phyloP scores from a whole-genome alignment of 2,113 vertebrate species.

The Triplophysa dalaica region DNA sequence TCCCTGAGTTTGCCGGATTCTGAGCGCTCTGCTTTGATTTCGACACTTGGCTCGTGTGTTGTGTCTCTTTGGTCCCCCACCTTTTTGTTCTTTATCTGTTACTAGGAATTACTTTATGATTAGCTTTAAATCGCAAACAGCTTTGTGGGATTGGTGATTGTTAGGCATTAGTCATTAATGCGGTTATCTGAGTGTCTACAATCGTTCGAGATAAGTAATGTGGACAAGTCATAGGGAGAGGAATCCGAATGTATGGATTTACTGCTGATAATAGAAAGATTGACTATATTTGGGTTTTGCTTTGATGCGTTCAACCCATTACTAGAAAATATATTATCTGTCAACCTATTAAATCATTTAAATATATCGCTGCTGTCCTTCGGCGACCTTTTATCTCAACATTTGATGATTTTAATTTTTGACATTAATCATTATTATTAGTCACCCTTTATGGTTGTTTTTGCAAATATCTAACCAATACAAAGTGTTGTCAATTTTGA shows the following conservation, averaged over 20 bases:
- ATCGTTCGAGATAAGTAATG: conserved; percentile 23
- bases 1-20: conserved; percentile 42
- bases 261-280: conserved; percentile 20
- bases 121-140: conserved; percentile 34
- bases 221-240: background rate
- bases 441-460: no score
- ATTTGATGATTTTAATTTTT: no score
- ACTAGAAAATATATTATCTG: no score
- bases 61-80: conserved; percentile 20
- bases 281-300: background rate
- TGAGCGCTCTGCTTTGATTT: conserved; percentile 49
- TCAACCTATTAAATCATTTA: no score
- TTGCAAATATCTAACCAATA: no score
- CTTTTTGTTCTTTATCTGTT: conserved; percentile 50
- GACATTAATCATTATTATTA: no score
- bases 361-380: no score
- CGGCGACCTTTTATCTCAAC: no score
- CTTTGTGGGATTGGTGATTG: conserved; percentile 17
- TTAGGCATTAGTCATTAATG: conserved; percentile 16
- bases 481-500: no score
- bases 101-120: conserved; percentile 13
- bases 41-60: conserved; percentile 32
- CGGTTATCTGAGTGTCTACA: conserved; percentile 31
- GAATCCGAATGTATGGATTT: conserved; percentile 12
- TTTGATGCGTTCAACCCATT: background rate